Percentiles rank a stretch among this genome's conserved stretches.
Conservation (phyloP, 2,888 invertebrate species). For the Opisthograptis luteolata region DNA sequence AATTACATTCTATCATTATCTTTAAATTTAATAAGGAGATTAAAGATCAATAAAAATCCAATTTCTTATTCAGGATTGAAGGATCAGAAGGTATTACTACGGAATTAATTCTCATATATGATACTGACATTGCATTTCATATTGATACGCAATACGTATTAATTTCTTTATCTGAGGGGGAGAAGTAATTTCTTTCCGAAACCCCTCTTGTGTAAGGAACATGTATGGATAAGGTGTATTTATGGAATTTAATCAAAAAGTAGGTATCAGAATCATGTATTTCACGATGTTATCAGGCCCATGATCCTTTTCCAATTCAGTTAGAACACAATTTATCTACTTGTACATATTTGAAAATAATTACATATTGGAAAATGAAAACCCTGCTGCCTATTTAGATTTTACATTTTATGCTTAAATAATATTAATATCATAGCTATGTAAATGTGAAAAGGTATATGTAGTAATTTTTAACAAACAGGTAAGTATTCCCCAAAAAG, state of each 20-base stretch:
- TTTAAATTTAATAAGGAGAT: constrained; percentile 8
- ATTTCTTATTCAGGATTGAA: constrained; percentile 13
- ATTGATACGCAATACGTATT: constrained; percentile 21
- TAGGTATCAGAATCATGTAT: too few species aligned
- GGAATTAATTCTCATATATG: constrained; percentile 14
- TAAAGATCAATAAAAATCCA: constrained; percentile 22
- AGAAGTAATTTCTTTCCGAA: constrained; percentile 6
- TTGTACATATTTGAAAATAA: too few species aligned
- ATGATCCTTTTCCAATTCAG: too few species aligned
- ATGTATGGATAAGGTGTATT: not conserved
- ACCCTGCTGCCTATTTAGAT: too few species aligned
- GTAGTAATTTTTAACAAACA: too few species aligned
- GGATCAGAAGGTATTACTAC: constrained; percentile 13
- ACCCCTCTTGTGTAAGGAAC: constrained; percentile 2
- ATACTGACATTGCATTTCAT: constrained; percentile 5
- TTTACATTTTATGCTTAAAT: too few species aligned
- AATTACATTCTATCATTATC: not conserved
- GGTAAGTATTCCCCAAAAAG: too few species aligned
- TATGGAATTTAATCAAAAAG: not conserved
- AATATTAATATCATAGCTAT: too few species aligned
- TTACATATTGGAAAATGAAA: too few species aligned
- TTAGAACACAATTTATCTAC: too few species aligned
- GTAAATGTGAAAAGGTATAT: too few species aligned
- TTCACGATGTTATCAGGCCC: too few species aligned
- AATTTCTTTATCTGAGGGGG: constrained; percentile 13